Evolutionary conservation across 2,113 vertebrate genomes (phyloP).

Genomic region (Anolis carolinensis): DNA sequence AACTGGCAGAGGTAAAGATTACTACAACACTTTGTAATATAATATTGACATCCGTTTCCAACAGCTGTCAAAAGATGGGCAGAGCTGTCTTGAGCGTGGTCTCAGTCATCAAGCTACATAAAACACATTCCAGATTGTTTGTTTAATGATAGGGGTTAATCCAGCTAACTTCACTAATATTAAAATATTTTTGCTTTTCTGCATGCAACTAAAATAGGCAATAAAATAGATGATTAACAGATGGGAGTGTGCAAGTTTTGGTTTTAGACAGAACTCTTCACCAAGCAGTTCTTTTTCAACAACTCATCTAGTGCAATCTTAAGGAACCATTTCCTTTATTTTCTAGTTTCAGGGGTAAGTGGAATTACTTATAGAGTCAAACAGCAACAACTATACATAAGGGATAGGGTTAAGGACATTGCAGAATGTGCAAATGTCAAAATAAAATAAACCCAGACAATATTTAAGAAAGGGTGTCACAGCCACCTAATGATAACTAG

Average conservation of each 20-base stretch:
- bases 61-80: slow-evolving; percentile 63
- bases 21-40: slow-evolving; percentile 62
- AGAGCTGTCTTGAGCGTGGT: slow-evolving; percentile 51
- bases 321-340: not conserved
- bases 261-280: not conserved
- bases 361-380: not conserved
- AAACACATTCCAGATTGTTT: slow-evolving; percentile 52
- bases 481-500: not conserved
- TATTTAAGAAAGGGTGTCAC: no score
- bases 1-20: slow-evolving; percentile 64
- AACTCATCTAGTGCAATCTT: not conserved
- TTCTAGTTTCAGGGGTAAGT: not conserved
- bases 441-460: no score
- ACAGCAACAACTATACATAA: not conserved
- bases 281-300: not conserved
- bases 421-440: not conserved
- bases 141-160: slow-evolving; percentile 56
- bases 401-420: not conserved
- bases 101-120: slow-evolving; percentile 62
- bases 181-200: slow-evolving; percentile 41
- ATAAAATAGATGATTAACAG: not conserved
- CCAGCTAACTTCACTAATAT: slow-evolving; percentile 43
- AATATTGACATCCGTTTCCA: slow-evolving; percentile 68
- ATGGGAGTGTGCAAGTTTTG: not conserved
- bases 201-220: not conserved